Evolutionary conservation across 2,113 vertebrate species (phyloP).

Genomic region (Naja naja): DNA sequence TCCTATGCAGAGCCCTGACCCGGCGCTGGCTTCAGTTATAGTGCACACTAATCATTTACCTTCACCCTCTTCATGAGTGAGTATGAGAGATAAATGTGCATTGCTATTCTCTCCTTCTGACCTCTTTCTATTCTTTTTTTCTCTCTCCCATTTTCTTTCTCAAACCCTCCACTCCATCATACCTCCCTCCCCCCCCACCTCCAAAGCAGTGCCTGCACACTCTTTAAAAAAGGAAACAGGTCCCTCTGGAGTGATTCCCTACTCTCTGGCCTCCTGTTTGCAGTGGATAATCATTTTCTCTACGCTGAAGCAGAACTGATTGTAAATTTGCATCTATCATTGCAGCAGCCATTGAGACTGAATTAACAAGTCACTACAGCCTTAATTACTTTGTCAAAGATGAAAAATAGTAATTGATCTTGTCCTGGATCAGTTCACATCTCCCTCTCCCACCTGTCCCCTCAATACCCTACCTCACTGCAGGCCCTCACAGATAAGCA

Average conservation of each 20-base stretch:
- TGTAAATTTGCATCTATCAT: conserved; percentile 76
- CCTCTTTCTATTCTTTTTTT: not conserved
- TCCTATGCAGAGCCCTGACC: not conserved
- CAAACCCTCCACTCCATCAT: not conserved
- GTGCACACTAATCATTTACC: not conserved
- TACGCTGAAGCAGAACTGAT: conserved; percentile 46
- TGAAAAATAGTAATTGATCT: conserved; percentile 95
- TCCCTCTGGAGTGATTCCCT: conserved; percentile 29
- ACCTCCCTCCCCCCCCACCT: too few species aligned
- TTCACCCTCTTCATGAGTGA: not conserved
- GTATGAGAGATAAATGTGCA: not conserved
- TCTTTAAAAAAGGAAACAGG: conserved; percentile 21
- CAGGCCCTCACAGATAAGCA: conserved; percentile 47
- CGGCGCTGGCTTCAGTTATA: not conserved
- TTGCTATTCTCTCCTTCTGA: not conserved
- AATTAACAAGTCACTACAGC: conserved; percentile 69
- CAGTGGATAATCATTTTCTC: conserved; percentile 60
- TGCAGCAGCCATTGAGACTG: conserved; percentile 68
- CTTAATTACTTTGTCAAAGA: conserved; percentile 96
- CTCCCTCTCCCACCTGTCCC: not conserved
- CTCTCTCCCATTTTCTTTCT: not conserved
- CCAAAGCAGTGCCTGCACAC: not conserved
- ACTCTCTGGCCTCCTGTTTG: conserved; percentile 43
- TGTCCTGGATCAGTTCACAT: conserved; percentile 59
- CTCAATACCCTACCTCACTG: conserved; percentile 23